These are phyloP conservation scores for Isotomurus palustris DNA, from an alignment of 2,888 invertebrate species.

Conservation along the genomic window DNA sequence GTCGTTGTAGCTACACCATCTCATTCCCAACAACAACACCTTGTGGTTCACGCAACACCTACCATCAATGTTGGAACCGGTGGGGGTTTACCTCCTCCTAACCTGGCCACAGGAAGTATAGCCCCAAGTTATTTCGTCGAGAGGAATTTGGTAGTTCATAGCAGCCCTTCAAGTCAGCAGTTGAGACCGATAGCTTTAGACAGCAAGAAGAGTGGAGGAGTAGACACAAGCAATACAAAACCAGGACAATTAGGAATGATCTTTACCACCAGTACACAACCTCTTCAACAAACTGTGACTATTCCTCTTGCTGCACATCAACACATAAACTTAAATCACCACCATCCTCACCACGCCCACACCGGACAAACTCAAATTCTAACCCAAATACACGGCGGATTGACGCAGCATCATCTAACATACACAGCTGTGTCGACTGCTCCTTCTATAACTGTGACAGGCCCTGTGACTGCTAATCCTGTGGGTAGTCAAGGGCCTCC, in stretches of 20 bases:
- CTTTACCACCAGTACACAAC: conserved; percentile 35
- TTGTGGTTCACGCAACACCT: conserved; percentile 42
- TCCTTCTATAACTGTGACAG: conserved; percentile 21
- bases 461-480: conserved; percentile 2
- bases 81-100: conserved; percentile 20
- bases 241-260: too few relatives aligned
- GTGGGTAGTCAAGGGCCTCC: not conserved
- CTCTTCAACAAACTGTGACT: conserved; percentile 22
- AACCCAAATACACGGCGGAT: conserved; percentile 12
- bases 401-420: conserved; percentile 13
- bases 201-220: conserved; percentile 30
- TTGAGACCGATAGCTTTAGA: conserved; percentile 37
- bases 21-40: conserved; percentile 33
- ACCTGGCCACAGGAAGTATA: conserved; percentile 21
- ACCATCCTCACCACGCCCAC: conserved; percentile 19
- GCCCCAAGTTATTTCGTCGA: conserved; percentile 39
- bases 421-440: conserved; percentile 24
- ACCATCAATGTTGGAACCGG: conserved; percentile 29
- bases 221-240: conserved; percentile 31
- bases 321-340: conserved; percentile 32
- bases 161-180: conserved; percentile 29
- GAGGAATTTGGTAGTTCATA: conserved; percentile 35
- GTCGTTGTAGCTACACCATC: conserved; percentile 34
- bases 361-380: too few relatives aligned
- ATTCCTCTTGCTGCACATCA: conserved; percentile 30